Evolutionary conservation across 1,140 invertebrate species (phyloP).

Genomic region (Tetragnatha versicolor): DNA sequence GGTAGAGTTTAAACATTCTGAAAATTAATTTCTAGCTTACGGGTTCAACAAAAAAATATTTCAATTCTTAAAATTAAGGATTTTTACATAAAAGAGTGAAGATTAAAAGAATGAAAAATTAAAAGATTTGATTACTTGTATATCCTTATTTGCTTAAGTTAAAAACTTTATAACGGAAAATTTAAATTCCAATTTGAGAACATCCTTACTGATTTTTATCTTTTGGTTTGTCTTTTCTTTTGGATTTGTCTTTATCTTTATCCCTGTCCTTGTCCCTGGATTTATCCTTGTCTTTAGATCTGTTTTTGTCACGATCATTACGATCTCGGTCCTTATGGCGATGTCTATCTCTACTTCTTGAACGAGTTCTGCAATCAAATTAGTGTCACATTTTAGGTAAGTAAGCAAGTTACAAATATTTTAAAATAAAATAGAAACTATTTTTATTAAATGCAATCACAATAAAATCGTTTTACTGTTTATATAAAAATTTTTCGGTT

Average conservation of each 20-base stretch:
- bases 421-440: background rate
- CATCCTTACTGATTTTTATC: constrained; percentile 26
- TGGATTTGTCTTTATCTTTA: constrained; percentile 61
- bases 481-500: background rate
- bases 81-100: background rate
- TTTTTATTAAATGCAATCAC: background rate
- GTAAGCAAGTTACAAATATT: background rate
- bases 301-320: constrained; percentile 15
- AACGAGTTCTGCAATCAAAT: constrained; percentile 39
- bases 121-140: no score
- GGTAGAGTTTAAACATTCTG: no score
- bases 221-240: constrained; percentile 41
- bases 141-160: background rate
- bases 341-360: constrained; percentile 45
- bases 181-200: background rate
- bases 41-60: no score
- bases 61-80: no score
- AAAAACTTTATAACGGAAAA: background rate
- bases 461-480: background rate
- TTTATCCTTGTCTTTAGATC: constrained; percentile 45
- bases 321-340: constrained; percentile 39
- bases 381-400: background rate
- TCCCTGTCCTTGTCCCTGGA: constrained; percentile 60
- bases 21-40: no score
- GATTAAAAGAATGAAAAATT: no score